Evolutionary conservation across 2,113 vertebrate genomes (phyloP).

Genomic region (Zeus faber): DNA sequence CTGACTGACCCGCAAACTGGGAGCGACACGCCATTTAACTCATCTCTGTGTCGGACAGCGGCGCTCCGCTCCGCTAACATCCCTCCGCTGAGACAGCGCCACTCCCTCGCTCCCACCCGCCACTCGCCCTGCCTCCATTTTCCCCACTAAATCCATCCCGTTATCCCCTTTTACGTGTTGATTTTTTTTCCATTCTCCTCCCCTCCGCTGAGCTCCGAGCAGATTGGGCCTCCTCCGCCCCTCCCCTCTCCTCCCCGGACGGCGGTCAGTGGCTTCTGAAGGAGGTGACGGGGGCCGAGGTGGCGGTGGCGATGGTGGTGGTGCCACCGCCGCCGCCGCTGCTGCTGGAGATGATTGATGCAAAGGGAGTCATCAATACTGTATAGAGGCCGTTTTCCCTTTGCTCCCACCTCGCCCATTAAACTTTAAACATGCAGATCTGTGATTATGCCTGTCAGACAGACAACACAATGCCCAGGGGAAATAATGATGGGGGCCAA

Average conservation of each 20-base stretch:
- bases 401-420: slow-evolving; percentile 53
- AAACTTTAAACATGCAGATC: slow-evolving; percentile 72
- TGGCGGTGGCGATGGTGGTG: too few relatives aligned
- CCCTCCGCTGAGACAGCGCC: slow-evolving; percentile 22
- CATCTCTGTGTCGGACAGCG: neutral
- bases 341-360: slow-evolving; percentile 32
- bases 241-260: slow-evolving; percentile 1
- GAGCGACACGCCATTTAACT: slow-evolving; percentile 59
- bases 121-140: slow-evolving; percentile 25
- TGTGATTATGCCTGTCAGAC: slow-evolving; percentile 63
- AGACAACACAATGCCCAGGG: slow-evolving; percentile 52
- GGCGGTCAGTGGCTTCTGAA: slow-evolving; percentile 10
- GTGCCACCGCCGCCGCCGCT: neutral
- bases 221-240: neutral
- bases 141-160: slow-evolving; percentile 32
- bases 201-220: slow-evolving; percentile 28
- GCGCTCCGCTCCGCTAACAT: slow-evolving; percentile 27
- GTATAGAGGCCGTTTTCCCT: slow-evolving; percentile 57
- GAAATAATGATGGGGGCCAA: slow-evolving; percentile 34
- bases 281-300: neutral
- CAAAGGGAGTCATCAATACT: slow-evolving; percentile 71
- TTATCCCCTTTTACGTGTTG: slow-evolving; percentile 33
- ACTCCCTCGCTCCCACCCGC: neutral
- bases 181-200: slow-evolving; percentile 16
- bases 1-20: slow-evolving; percentile 55